phyloP scores from a whole-genome alignment of 2,797 vertebrate genomes.

The Mormyrus proboscirostris region DNA sequence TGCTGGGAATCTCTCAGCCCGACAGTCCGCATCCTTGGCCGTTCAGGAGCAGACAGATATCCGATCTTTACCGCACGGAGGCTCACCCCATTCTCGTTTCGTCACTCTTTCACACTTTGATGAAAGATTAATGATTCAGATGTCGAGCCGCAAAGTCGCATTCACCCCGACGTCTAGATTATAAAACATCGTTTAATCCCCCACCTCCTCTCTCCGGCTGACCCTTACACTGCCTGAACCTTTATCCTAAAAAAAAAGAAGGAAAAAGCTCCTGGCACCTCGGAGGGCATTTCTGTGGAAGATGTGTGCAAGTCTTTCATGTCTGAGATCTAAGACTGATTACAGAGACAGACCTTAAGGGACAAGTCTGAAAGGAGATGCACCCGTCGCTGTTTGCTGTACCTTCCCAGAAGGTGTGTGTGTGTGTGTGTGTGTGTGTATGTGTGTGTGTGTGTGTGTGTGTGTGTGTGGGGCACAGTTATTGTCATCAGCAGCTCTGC shows the following conservation, averaged over 20 bases:
- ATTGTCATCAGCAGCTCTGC: slow-evolving; percentile 34
- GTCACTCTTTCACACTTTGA: slow-evolving; percentile 28
- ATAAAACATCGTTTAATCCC: slow-evolving; percentile 33
- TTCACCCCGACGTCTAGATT: slow-evolving; percentile 25
- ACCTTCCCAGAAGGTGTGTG: slow-evolving; percentile 29
- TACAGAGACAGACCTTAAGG: slow-evolving; percentile 54
- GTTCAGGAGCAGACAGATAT: background rate
- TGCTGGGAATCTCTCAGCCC: background rate
- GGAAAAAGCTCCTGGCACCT: slow-evolving; percentile 42
- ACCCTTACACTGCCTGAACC: slow-evolving; percentile 23
- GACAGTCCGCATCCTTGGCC: background rate
- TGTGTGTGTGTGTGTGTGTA: too few species aligned
- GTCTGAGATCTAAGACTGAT: slow-evolving; percentile 62
- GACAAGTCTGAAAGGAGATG: slow-evolving; percentile 46
- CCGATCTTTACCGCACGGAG: background rate
- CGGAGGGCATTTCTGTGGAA: slow-evolving; percentile 51
- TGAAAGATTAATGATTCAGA: slow-evolving; percentile 42
- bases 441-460: too few species aligned
- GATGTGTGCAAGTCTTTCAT: slow-evolving; percentile 57
- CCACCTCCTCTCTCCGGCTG: slow-evolving; percentile 19
- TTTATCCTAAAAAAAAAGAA: slow-evolving; percentile 33
- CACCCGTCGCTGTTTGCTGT: slow-evolving; percentile 52
- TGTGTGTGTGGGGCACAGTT: slow-evolving; percentile 4
- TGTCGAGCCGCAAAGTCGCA: slow-evolving; percentile 31
- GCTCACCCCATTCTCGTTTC: slow-evolving; percentile 21